Evolutionary conservation across 2,113 vertebrate genomes (phyloP), one percentile per base, ranked within the genome.

Genomic region (Hepsetus odoe): DNA sequence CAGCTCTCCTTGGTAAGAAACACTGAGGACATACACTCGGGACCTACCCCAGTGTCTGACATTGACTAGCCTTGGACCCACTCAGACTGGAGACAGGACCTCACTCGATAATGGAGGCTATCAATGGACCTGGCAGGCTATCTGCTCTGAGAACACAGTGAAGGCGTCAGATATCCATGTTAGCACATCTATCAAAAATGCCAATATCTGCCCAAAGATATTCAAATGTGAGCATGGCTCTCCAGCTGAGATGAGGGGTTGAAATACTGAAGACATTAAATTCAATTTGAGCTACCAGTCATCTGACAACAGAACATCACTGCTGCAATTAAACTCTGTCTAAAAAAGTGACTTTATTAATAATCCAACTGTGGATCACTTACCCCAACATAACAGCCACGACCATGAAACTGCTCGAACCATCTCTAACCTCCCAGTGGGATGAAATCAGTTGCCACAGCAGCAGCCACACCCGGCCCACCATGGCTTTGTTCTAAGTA

Each of bases 31-130:
- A 18, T 9, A n/a, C 13, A 64, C 46, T n/a, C 14, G 44, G 68
- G 44, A 46, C 51, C 2, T 42, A 28, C 56, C 76, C 20, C 66
- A 24, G 6, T 7, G 76, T 62, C 67, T 78, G 76, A 40, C 56
- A 53, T 42, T 40, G 76, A 78, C 67, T 51, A 7, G 67, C 74
- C 69, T 26, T 24, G 61, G 55, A 81, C 76, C 53, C 20, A 30
- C 46, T 55, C 40, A 26, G 40, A 30, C 38, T 13, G 40, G 74
- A 80, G 74, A 67, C 73, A 32, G 38, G 65, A 64, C 20, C 22
- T 76, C 66, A 64, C 42, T 42, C 33, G 8, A 64, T 40, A 67
- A 61, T 61, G 73, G 59, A 56, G 78, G 14, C 33, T 40, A 51
- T 44, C 22, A 20, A 51, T 2, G n/a, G 51, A 35, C 59, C 24